A percentile compares a stretch with the other conserved stretches of the same genome.
phyloP scores from a whole-genome alignment of 1,140 invertebrate genomes.

The Trigoniulus corallinus region DNA sequence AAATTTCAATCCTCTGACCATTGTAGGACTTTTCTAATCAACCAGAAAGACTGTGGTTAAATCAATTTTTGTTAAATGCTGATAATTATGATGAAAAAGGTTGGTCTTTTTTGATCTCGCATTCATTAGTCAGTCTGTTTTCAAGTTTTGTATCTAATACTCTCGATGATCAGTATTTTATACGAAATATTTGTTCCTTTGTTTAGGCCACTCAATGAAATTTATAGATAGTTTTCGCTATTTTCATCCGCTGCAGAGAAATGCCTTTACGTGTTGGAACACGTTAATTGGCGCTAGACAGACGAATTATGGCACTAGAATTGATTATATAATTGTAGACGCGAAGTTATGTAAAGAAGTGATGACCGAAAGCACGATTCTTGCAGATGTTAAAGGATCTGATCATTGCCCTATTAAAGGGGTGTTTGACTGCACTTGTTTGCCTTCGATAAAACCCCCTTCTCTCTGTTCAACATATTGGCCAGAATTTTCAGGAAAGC shows the following conservation, averaged over 20 bases:
- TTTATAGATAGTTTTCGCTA: slow-evolving; percentile 36
- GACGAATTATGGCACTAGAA: slow-evolving; percentile 38
- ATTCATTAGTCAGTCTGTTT: slow-evolving; percentile 1
- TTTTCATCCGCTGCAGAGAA: slow-evolving; percentile 27
- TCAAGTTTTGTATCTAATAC: too few relatives aligned
- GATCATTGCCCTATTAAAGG: slow-evolving; percentile 39
- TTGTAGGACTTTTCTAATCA: neutral
- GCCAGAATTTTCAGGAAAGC: slow-evolving; percentile 35
- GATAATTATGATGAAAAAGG: too few relatives aligned
- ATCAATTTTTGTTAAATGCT: neutral
- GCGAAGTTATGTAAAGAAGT: slow-evolving; percentile 17
- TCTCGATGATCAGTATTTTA: too few relatives aligned
- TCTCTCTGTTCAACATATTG: slow-evolving; percentile 30
- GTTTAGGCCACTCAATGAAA: slow-evolving; percentile 5
- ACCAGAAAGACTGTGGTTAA: neutral
- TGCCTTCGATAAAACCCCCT: slow-evolving; percentile 24
- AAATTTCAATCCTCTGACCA: neutral
- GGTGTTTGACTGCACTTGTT: slow-evolving; percentile 19
- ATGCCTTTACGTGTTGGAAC: slow-evolving; percentile 38
- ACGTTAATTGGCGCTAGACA: slow-evolving; percentile 28
- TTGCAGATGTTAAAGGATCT: slow-evolving; percentile 34
- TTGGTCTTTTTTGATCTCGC: too few relatives aligned
- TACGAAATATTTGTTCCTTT: too few relatives aligned
- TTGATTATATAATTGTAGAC: slow-evolving; percentile 38
- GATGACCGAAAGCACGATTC: slow-evolving; percentile 25